These are phyloP conservation scores for Tiphia femorata DNA, from an alignment of 2,888 invertebrate genomes.

Conservation along the genomic window DNA sequence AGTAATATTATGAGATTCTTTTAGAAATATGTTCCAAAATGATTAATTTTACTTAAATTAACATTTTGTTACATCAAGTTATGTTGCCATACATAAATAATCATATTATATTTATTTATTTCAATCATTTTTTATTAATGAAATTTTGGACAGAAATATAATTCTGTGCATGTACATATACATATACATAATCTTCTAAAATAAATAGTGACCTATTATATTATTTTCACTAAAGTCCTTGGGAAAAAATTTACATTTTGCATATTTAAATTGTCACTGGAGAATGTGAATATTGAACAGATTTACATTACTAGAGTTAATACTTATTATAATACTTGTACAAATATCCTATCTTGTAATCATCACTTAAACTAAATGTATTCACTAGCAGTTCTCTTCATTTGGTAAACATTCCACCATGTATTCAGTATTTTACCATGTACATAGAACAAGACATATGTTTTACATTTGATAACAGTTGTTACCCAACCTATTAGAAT, in stretches of 20 bases:
- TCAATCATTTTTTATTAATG: neutral
- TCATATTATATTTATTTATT: neutral
- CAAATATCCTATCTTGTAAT: constrained; percentile 25
- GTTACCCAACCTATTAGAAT: constrained; percentile 34
- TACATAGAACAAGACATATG: constrained; percentile 30
- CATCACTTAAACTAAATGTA: constrained; percentile 11
- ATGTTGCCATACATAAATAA: no score
- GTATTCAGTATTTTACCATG: constrained; percentile 32
- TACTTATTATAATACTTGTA: constrained; percentile 37
- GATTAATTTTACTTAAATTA: no score
- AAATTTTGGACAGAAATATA: no score
- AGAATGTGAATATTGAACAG: constrained; percentile 48
- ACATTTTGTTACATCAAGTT: no score
- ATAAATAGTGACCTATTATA: constrained; percentile 7
- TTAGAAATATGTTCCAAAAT: no score
- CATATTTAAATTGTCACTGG: constrained; percentile 18
- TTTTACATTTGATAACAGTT: constrained; percentile 28
- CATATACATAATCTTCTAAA: constrained; percentile 40
- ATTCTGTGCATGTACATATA: constrained; percentile 39
- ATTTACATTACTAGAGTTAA: constrained; percentile 17
- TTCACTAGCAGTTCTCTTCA: constrained; percentile 21
- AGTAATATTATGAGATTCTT: neutral
- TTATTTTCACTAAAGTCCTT: constrained; percentile 14
- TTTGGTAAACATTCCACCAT: constrained; percentile 39
- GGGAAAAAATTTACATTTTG: constrained; percentile 6